Conservation (phyloP, 2,797 vertebrate species). For the Myotis planiceps region DNA sequence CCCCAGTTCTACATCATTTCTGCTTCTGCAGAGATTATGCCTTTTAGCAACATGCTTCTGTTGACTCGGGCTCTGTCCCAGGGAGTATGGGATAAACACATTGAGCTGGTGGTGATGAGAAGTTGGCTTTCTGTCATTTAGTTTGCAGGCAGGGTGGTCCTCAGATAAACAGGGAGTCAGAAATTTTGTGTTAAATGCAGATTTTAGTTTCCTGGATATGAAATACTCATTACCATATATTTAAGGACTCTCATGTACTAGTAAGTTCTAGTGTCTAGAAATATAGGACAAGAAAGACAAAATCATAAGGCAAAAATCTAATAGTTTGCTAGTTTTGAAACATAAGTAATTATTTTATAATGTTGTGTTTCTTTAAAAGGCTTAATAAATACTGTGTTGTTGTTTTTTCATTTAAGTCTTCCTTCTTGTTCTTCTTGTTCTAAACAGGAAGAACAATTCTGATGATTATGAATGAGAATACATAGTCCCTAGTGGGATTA, state of each 20-base stretch:
- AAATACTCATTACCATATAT: neutral
- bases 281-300: neutral
- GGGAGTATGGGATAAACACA: accelerated
- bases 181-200: neutral
- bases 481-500: constrained; percentile 61
- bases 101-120: neutral
- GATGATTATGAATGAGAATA: constrained; percentile 76
- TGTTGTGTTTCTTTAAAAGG: neutral
- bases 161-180: neutral
- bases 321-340: neutral
- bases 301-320: neutral
- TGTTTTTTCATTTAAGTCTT: neutral
- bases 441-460: constrained; percentile 65
- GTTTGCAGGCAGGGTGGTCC: neutral
- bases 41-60: neutral
- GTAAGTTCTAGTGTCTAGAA: neutral
- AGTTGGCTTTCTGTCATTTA: neutral
- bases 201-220: neutral
- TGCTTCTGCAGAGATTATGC: neutral
- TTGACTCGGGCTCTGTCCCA: neutral
- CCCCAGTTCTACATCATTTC: neutral
- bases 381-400: neutral
- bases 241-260: neutral
- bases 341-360: neutral
- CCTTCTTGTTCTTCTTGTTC: constrained; percentile 60